Base-by-base conservation (phyloP, 2,888 invertebrate species). In the Rutpela maculata region DNA sequence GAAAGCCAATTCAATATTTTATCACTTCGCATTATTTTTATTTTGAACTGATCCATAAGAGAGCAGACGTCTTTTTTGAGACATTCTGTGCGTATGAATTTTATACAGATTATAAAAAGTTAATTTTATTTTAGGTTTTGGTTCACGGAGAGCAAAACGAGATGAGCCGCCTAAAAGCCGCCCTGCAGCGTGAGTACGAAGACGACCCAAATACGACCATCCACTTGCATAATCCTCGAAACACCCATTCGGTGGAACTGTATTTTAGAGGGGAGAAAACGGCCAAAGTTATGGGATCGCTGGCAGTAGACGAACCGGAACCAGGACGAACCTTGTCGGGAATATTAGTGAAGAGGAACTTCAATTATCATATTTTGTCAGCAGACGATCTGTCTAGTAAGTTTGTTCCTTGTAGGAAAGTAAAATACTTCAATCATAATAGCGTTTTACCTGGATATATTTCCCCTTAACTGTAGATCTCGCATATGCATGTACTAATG, bases 121-220 rank as follows among this genome's bases (percentile, higher is more conserved):
- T 38, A 1, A 38, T 15, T 50, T 50, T 72, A 74, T 79, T 79
- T 43, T 84, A 95, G 95, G 94, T 98, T 62, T 90, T 99, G 65
- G 99, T 99, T 0, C 99, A 99, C 89, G 99, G 99, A 0, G 99
- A 99, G 89, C 97, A 97, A 90, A 99, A 99, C 90, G 99, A 99
- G 92, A 99, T 99, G 99, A 95, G 95, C 0, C 93, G 99, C 0
- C 91, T 99, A 75, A 98, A 98, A 90, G 96, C 98, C 56, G 99
- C 99, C 0, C 91, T 99, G 68, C 95, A 97, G 86, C 92, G 99
- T 17, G 98, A 99, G 88, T 98, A 98, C 88, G 97, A 98, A 89
- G 96, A 95, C 85, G 96, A 96, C 87, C 93, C 94, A 1, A 93
- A 91, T 77, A 94, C 96, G 1, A 93, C 93, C n/a, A 95, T 98